Evolutionary conservation across 2,797 vertebrate genomes (phyloP).

Genomic region (Epinephelus malabaricus): DNA sequence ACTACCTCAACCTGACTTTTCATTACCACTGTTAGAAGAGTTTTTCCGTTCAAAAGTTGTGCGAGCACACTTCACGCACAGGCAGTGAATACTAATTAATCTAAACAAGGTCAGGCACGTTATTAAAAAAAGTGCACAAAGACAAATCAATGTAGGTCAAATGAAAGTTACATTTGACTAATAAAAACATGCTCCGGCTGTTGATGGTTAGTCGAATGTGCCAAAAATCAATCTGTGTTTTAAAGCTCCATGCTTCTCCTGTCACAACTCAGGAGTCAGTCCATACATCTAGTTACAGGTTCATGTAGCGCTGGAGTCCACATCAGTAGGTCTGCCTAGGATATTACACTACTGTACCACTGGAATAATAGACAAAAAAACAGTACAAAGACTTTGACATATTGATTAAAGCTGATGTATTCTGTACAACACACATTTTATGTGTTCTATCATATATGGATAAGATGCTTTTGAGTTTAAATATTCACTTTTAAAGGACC

Average conservation of each 20-base stretch:
- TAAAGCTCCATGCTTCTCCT: slow-evolving; percentile 78
- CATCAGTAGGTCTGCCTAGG: slow-evolving; percentile 53
- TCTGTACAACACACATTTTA: neutral
- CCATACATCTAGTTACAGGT: slow-evolving; percentile 71
- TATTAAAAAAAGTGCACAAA: slow-evolving; percentile 38
- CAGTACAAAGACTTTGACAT: slow-evolving; percentile 51
- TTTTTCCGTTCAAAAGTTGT: slow-evolving; percentile 37
- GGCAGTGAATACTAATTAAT: slow-evolving; percentile 62
- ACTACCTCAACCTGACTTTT: slow-evolving; percentile 14
- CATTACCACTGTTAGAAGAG: neutral
- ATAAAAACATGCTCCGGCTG: slow-evolving; percentile 69
- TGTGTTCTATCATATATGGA: neutral
- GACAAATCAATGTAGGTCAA: neutral
- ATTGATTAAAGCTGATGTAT: neutral
- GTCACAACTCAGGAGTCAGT: slow-evolving; percentile 63
- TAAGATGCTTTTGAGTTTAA: neutral
- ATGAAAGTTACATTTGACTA: neutral
- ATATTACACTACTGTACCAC: slow-evolving; percentile 73
- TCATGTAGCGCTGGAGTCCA: slow-evolving; percentile 70
- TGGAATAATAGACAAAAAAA: slow-evolving; percentile 74
- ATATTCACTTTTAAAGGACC: neutral
- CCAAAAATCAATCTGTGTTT: slow-evolving; percentile 47
- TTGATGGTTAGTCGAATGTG: slow-evolving; percentile 70
- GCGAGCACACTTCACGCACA: slow-evolving; percentile 73
- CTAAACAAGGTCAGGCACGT: slow-evolving; percentile 7